Evolutionary conservation across 2,113 vertebrate species (phyloP).

Genomic region (Melanostigma gelatinosum): DNA sequence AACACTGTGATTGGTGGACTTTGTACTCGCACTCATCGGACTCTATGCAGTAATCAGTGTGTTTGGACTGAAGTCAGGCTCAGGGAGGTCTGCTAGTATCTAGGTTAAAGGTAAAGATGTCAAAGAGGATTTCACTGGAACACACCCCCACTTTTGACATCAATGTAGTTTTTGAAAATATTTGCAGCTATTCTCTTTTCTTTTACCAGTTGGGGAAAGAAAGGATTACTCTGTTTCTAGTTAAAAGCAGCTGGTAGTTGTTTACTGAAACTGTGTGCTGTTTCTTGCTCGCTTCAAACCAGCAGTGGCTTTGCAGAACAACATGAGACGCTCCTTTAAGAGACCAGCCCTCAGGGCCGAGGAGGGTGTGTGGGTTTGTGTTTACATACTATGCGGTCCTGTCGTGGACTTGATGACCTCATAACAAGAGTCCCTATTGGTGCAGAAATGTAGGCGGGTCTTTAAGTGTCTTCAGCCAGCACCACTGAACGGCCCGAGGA

Average conservation of each 20-base stretch:
- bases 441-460: conserved; percentile 16
- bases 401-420: conserved; percentile 47
- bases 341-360: conserved; percentile 12
- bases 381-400: conserved; percentile 19
- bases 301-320: neutral
- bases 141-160: conserved; percentile 9
- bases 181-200: conserved; percentile 18
- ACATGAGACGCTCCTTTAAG: conserved; percentile 38
- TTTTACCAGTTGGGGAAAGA: neutral
- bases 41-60: neutral
- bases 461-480: neutral
- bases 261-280: neutral
- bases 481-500: neutral
- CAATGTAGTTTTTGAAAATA: conserved; percentile 1
- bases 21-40: neutral
- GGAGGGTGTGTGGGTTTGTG: conserved; percentile 32
- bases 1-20: neutral
- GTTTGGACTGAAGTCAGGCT: neutral
- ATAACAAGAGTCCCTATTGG: conserved; percentile 33
- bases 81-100: conserved; percentile 26
- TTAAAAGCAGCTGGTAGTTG: conserved; percentile 32
- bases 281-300: neutral
- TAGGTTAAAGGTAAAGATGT: conserved; percentile 68
- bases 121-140: conserved; percentile 31
- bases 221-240: conserved; percentile 13